Conservation (phyloP, 2,113 vertebrate species). For the Motacilla alba region DNA sequence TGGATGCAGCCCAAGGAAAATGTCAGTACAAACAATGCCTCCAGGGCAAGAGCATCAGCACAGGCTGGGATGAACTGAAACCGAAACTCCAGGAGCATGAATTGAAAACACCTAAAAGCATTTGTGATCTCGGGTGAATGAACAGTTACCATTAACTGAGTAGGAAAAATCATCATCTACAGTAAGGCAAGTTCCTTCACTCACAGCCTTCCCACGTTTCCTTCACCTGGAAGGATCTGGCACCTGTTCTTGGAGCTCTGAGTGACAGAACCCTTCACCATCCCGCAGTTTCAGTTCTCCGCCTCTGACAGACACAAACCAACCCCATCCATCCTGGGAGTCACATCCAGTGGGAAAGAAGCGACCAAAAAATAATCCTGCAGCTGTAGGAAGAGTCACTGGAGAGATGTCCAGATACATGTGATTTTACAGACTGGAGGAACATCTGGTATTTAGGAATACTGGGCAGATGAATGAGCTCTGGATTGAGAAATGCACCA, state of each 20-base stretch:
- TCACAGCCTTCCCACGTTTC: background rate
- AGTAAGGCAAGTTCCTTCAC: background rate
- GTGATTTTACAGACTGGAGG: background rate
- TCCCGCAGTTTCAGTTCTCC: background rate
- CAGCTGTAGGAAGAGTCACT: background rate
- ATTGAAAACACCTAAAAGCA: background rate
- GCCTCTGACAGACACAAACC: background rate
- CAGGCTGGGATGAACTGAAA: background rate
- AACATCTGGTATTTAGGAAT: background rate
- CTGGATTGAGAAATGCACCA: background rate
- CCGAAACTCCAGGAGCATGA: background rate
- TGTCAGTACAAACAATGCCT: accelerated
- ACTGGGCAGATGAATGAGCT: background rate
- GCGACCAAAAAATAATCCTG: background rate
- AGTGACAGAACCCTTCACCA: background rate
- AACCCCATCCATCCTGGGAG: background rate
- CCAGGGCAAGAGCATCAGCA: background rate
- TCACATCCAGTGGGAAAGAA: background rate
- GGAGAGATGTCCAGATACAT: background rate
- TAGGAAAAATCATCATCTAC: background rate
- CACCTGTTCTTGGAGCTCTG: background rate
- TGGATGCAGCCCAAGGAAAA: background rate
- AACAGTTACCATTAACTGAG: background rate
- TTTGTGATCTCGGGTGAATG: too few species aligned
- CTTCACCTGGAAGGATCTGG: background rate